phyloP scores from a whole-genome alignment of 2,888 invertebrate genomes.

The Callyntrura sp. region DNA sequence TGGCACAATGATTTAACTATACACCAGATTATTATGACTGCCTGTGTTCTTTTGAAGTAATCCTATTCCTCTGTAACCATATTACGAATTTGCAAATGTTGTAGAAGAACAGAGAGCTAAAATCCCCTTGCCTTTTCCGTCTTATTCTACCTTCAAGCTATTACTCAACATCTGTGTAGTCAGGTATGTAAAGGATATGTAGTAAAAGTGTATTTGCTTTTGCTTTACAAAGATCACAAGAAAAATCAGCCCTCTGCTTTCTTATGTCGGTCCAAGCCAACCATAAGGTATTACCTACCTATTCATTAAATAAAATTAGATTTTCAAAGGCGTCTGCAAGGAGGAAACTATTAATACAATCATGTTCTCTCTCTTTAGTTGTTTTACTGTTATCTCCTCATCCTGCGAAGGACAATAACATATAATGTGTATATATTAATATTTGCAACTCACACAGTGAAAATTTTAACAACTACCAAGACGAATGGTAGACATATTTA shows the following conservation, averaged over 20 bases:
- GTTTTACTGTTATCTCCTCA: not conserved
- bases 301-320: conserved; percentile 67
- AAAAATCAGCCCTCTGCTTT: conserved; percentile 52
- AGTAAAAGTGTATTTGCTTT: conserved; percentile 13
- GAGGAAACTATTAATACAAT: conserved; percentile 38
- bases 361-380: conserved; percentile 20
- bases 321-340: conserved; percentile 21
- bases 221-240: not conserved
- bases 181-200: not conserved
- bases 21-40: conserved; percentile 1
- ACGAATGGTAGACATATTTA: conserved; percentile 60
- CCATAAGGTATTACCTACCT: conserved; percentile 24
- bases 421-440: not conserved
- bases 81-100: conserved; percentile 3
- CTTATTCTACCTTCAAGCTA: conserved; percentile 12
- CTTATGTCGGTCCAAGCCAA: not conserved
- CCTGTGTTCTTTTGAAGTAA: conserved; percentile 17
- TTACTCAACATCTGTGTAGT: conserved; percentile 11
- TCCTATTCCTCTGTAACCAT: conserved; percentile 38
- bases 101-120: not conserved
- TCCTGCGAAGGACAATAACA: conserved; percentile 1
- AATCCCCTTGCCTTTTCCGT: not conserved
- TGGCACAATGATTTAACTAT: conserved; percentile 1
- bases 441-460: conserved; percentile 40
- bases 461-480: conserved; percentile 46